Base-by-base conservation (phyloP, 2,888 invertebrate species). In the Tiliacea aurago region DNA sequence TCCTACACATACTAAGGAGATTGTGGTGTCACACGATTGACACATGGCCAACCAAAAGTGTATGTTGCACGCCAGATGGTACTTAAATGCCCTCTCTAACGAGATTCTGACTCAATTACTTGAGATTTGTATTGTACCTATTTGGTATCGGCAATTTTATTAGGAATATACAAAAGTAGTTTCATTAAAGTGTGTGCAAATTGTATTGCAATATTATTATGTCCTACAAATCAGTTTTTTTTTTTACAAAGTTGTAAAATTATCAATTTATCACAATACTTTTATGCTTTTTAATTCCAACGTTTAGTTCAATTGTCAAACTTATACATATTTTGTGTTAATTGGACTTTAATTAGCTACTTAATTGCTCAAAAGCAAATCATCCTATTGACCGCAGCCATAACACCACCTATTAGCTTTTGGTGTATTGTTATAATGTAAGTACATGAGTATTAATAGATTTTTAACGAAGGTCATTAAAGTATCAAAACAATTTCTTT, bases 31-130 rank as follows among this genome's bases (percentile, higher is more conserved):
- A 81, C 62, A 49, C 58, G 45, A 74, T 56, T 72, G 76, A 76
- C 84, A 87, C 76, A 89, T 87, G 89, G 80, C 61, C n/a, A 63
- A 71, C 64, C 83, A 77, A 84, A 84, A 82, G 72, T 73, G 70
- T 76, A 75, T 76, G 68, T 76, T 79, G 80, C 41, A 66, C 82
- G 73, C 87, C 90, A 88, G 81, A 88, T 89, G 89, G 87, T 86
- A 47, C 71, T 67, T 71, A 80, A 82, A 83, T 70, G 69, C 67
- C 70, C 64, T 65, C 64, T 65, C 59, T 81, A 76, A 80, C 47
- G 73, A 77, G 58, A 23, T 68, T 56, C 65, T 71, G 62, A 41
- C 45, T 72, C 51, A 53, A 78, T 78, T 20, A 37, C 10, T 66
- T 37, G 20, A 7, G 6, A 61, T 65, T 61, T 65, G 55, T 71